Evolutionary conservation across 2,113 vertebrate genomes (phyloP), one percentile per base, ranked within the genome.

Genomic region (Mesitornis unicolor): DNA sequence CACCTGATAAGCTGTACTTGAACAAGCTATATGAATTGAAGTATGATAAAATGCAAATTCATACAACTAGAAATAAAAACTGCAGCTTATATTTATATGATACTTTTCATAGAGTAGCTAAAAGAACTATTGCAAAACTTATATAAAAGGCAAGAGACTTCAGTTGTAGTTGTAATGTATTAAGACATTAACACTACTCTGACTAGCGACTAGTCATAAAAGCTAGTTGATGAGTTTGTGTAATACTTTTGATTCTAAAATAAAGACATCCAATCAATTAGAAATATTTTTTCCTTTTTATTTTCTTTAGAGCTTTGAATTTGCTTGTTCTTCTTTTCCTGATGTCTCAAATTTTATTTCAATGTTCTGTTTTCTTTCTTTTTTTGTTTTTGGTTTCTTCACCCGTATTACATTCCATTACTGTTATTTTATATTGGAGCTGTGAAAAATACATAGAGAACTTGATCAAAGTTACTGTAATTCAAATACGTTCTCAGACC

Each of bases 401-500:
- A 83, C 53, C 25, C 42, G 50, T 38, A 59, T 87, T 76, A 61
- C 74, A 73, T 96, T 96, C 84, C 61, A 54, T 73, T 79, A 69
- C 24, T 91, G 53, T 83, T 89, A 57, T 53, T 94, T 42, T 69
- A 87, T 73, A 69, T 71, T 73, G 74, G 67, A 95, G 50, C 87
- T 87, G 65, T 82, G 84, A 94, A 95, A 95, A 96, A 84, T 63
- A 77, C 63, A 31, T 84, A 38, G 51, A 77, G 60, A 47, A 77
- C n/a, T 94, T 91, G 56, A 78, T 95, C 89, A 89, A 91, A 92
- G 87, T 90, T 79, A 13, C 65, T 84, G 56, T 57, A 90, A 80
- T 79, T 74, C 70, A 85, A 80, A 91, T 64, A 40, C 82, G 81
- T 87, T 95, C 84, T 93, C 65, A 96, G 74, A 36, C 61, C 70